phyloP scores from a whole-genome alignment of 1,140 invertebrate species.

The Drosophila fuyamai region DNA sequence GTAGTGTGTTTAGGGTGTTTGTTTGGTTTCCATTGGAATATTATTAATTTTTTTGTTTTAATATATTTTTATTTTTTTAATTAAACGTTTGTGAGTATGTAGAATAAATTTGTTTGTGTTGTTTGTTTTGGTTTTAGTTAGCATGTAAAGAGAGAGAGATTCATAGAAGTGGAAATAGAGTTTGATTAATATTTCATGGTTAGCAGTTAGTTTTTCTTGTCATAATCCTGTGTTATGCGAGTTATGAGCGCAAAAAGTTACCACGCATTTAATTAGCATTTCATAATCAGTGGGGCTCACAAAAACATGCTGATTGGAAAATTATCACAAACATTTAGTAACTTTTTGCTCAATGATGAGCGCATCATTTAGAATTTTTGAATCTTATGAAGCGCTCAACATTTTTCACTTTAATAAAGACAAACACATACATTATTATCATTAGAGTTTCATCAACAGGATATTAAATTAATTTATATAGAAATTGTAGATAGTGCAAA shows the following conservation, averaged over 20 bases:
- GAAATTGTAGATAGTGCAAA: slow-evolving; percentile 45
- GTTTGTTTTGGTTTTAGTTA: slow-evolving; percentile 59
- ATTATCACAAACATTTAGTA: slow-evolving; percentile 54
- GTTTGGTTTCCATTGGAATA: slow-evolving; percentile 19
- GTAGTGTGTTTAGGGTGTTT: slow-evolving; percentile 32
- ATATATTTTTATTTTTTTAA: slow-evolving; percentile 19
- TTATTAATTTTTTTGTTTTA: slow-evolving; percentile 14
- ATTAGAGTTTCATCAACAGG: slow-evolving; percentile 45
- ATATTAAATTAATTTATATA: slow-evolving; percentile 36
- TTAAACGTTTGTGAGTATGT: slow-evolving; percentile 57
- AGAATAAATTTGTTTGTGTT: slow-evolving; percentile 26
- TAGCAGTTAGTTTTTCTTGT: slow-evolving; percentile 69
- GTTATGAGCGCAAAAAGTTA: slow-evolving; percentile 72
- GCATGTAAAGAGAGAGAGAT: slow-evolving; percentile 78
- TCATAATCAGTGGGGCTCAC: slow-evolving; percentile 29
- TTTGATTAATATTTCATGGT: slow-evolving; percentile 74
- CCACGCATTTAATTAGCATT: slow-evolving; percentile 35
- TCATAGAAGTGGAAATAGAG: slow-evolving; percentile 79
- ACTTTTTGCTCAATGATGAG: slow-evolving; percentile 51
- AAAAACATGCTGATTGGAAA: slow-evolving; percentile 22
- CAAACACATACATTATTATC: slow-evolving; percentile 72
- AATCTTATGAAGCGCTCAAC: slow-evolving; percentile 13
- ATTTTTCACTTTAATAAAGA: slow-evolving; percentile 39
- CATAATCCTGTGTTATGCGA: slow-evolving; percentile 60
- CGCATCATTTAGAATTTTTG: slow-evolving; percentile 17